Evolutionary conservation across 2,113 vertebrate genomes (phyloP).

Genomic region (Cololabis saira): DNA sequence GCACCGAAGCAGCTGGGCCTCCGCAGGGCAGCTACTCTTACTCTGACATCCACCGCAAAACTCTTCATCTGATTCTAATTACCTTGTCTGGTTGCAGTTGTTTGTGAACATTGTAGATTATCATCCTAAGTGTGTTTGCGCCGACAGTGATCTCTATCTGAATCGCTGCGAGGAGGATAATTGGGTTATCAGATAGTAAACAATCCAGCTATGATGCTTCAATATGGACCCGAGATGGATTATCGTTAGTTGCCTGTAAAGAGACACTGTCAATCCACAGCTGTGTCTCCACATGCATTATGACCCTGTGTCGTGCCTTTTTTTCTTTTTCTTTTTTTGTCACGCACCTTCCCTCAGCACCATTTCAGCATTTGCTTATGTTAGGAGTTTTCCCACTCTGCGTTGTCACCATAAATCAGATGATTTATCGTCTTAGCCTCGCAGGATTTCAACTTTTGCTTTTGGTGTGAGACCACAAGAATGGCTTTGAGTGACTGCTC

Average conservation of each 20-base stretch:
- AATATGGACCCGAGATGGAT: conserved; percentile 49
- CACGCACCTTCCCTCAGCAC: conserved; percentile 54
- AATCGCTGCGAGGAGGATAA: conserved; percentile 62
- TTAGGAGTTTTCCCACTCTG: conserved; percentile 70
- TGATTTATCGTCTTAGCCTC: conserved; percentile 75
- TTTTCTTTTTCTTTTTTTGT: conserved; percentile 6
- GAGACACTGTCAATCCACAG: conserved; percentile 37
- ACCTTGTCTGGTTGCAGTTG: conserved; percentile 50
- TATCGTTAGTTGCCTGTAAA: conserved; percentile 33
- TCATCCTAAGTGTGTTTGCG: conserved; percentile 60
- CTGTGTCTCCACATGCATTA: conserved; percentile 43
- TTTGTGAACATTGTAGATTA: conserved; percentile 52
- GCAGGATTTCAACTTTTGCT: conserved; percentile 67
- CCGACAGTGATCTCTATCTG: conserved; percentile 58
- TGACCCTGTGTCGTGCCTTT: conserved; percentile 23
- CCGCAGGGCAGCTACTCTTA: conserved; percentile 2
- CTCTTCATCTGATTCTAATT: conserved; percentile 41
- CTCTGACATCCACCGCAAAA: conserved; percentile 14
- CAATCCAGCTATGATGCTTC: conserved; percentile 40
- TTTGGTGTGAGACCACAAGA: conserved; percentile 66
- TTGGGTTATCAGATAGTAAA: conserved; percentile 71
- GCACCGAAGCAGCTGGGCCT: conserved; percentile 27
- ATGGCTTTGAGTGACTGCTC: conserved; percentile 70
- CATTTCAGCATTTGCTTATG: conserved; percentile 73
- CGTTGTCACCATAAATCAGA: conserved; percentile 77